Conservation (phyloP, 2,888 invertebrate species). For the Drosophila koepferae region DNA sequence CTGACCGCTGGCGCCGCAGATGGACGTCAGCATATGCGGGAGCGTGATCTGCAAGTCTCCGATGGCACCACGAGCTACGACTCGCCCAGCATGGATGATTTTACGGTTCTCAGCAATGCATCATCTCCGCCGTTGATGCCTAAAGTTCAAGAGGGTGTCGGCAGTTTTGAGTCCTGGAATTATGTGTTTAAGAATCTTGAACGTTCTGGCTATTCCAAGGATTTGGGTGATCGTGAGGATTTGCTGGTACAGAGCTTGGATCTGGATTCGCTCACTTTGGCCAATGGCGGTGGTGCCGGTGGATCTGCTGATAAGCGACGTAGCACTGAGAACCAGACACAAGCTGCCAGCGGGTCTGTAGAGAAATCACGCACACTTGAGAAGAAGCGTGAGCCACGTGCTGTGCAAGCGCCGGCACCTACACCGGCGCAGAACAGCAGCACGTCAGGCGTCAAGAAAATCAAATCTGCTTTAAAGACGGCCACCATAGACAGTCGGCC, state of each 20-base stretch:
- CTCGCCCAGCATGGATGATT: conserved; percentile 77
- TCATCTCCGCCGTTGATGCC: conserved; percentile 77
- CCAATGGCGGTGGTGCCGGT: conserved; percentile 59
- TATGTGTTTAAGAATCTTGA: conserved; percentile 92
- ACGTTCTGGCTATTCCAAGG: conserved; percentile 89
- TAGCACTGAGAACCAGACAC: conserved; percentile 18
- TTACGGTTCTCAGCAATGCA: conserved; percentile 52
- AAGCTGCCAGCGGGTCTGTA: conserved; percentile 24
- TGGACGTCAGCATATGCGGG: conserved; percentile 46
- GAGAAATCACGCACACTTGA: conserved; percentile 70
- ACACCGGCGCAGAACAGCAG: conserved; percentile 50
- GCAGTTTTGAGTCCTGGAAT: conserved; percentile 91
- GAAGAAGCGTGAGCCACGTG: conserved; percentile 59
- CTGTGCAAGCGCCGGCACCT: conserved; percentile 52
- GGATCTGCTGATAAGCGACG: conserved; percentile 63
- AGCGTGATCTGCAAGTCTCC: conserved; percentile 67
- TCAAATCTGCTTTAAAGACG: conserved; percentile 74
- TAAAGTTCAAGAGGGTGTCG: conserved; percentile 88
- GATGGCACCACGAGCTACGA: conserved; percentile 74
- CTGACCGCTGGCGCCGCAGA: conserved; percentile 47
- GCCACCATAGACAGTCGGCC: conserved; percentile 63
- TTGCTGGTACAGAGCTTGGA: conserved; percentile 85
- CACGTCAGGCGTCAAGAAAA: conserved; percentile 65
- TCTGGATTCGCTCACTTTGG: conserved; percentile 81
- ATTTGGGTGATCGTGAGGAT: conserved; percentile 89